Percentiles rank a stretch among this genome's conserved stretches.
phyloP scores from a whole-genome alignment of 2,888 invertebrate species.

The Eledona agricola region DNA sequence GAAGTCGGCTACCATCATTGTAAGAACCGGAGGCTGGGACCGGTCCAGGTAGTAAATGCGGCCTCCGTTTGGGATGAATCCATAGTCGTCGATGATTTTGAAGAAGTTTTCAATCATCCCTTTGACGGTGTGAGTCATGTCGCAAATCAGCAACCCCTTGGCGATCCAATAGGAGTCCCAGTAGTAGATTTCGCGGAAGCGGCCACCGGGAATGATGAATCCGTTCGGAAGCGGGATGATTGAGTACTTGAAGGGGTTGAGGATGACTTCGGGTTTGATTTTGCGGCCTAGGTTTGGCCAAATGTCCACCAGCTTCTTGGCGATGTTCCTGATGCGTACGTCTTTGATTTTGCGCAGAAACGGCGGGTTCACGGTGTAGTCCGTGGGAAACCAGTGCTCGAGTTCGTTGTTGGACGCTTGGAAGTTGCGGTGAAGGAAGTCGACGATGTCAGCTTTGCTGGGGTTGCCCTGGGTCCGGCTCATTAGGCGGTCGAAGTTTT shows the following conservation, averaged over 20 bases:
- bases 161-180: conserved; percentile 92
- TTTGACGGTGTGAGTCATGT: conserved; percentile 76
- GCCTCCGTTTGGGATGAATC: conserved; percentile 82
- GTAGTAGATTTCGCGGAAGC: conserved; percentile 81
- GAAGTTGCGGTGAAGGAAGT: conserved; percentile 69
- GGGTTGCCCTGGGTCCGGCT: conserved; percentile 63
- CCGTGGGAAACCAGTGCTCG: conserved; percentile 68
- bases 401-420: conserved; percentile 67
- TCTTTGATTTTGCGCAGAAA: conserved; percentile 74
- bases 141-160: conserved; percentile 78
- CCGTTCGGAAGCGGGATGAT: conserved; percentile 62
- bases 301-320: conserved; percentile 67
- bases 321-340: conserved; percentile 66
- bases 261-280: conserved; percentile 67
- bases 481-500: conserved; percentile 68
- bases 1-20: conserved; percentile 71
- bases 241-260: conserved; percentile 62
- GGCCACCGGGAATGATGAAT: conserved; percentile 77
- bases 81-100: conserved; percentile 71
- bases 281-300: conserved; percentile 71
- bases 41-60: conserved; percentile 78
- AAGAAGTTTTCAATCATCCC: conserved; percentile 83
- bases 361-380: conserved; percentile 68
- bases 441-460: conserved; percentile 62
- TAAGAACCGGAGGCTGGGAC: conserved; percentile 77